phyloP scores from a whole-genome alignment of 2,888 invertebrate species.

The Limnephilus rhombicus region DNA sequence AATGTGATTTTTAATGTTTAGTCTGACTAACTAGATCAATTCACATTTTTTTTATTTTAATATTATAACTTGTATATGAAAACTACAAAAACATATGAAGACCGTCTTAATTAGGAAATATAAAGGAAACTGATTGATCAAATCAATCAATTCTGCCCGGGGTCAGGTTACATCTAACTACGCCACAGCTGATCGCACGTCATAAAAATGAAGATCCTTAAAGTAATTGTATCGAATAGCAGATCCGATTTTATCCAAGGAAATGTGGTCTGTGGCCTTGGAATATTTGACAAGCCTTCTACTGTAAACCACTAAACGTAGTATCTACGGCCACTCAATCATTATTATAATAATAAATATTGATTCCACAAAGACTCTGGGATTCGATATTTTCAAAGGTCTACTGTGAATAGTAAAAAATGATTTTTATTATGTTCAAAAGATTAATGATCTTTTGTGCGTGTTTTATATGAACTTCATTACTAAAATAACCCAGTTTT shows the following conservation, averaged over 20 bases:
- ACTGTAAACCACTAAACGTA: not conserved
- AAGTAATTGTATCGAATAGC: not conserved
- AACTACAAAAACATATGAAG: no score
- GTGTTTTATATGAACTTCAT: not conserved
- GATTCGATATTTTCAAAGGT: not conserved
- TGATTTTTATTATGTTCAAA: not conserved
- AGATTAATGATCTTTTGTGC: not conserved
- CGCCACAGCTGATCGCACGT: not conserved
- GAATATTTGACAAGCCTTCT: conserved; percentile 14
- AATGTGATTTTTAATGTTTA: no score
- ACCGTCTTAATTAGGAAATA: not conserved
- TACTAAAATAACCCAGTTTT: not conserved
- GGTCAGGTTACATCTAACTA: not conserved
- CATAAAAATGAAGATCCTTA: not conserved
- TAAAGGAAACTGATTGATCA: not conserved
- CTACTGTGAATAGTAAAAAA: not conserved
- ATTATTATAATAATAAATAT: not conserved
- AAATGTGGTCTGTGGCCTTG: conserved; percentile 9
- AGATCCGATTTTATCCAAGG: not conserved
- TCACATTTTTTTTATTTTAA: no score
- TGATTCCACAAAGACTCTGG: not conserved
- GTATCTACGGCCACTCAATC: not conserved
- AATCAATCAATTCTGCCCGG: not conserved
- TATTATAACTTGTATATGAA: no score
- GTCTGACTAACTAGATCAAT: no score